These are phyloP conservation scores for Brachyopa scutellaris DNA, from an alignment of 2,888 invertebrate species.

Conservation along the genomic window DNA sequence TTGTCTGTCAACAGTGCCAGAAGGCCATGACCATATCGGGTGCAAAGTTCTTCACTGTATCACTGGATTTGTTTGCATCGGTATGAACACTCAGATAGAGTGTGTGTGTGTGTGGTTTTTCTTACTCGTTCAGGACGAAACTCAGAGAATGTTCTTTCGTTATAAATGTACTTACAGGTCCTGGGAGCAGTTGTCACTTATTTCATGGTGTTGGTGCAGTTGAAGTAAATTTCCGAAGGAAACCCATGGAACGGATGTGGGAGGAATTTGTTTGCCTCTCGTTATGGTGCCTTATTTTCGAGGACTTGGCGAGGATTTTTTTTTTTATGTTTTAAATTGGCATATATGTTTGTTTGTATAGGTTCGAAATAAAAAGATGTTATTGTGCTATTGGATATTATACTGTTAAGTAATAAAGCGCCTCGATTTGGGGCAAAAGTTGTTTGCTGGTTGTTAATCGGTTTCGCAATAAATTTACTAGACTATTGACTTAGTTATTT, in stretches of 20 bases:
- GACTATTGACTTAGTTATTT: too few relatives aligned
- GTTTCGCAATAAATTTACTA: too few relatives aligned
- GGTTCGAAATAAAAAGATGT: too few relatives aligned
- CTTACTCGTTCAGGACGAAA: too few relatives aligned
- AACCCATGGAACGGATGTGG: not conserved
- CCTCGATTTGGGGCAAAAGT: too few relatives aligned
- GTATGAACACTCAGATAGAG: conserved; percentile 83
- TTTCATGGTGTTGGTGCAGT: conserved; percentile 95
- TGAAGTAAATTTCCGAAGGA: conserved; percentile 84
- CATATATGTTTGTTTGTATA: conserved; percentile 20
- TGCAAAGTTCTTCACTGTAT: conserved; percentile 94
- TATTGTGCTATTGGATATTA: conserved; percentile 24
- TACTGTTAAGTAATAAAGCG: too few relatives aligned
- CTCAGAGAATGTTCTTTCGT: conserved; percentile 2
- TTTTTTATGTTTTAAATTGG: not conserved
- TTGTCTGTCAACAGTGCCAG: conserved; percentile 95
- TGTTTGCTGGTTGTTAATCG: too few relatives aligned
- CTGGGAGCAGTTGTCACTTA: conserved; percentile 94
- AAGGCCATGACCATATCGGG: conserved; percentile 94
- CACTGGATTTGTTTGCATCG: conserved; percentile 93
- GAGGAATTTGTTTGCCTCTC: not conserved
- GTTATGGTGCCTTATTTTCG: not conserved
- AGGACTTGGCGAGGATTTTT: conserved; percentile 9
- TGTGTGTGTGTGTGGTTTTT: too few relatives aligned
- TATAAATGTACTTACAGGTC: conserved; percentile 84